Evolutionary conservation across 2,797 vertebrate species (phyloP), one percentile per base, ranked within the genome.

Genomic region (Sebastolobus alascanus): DNA sequence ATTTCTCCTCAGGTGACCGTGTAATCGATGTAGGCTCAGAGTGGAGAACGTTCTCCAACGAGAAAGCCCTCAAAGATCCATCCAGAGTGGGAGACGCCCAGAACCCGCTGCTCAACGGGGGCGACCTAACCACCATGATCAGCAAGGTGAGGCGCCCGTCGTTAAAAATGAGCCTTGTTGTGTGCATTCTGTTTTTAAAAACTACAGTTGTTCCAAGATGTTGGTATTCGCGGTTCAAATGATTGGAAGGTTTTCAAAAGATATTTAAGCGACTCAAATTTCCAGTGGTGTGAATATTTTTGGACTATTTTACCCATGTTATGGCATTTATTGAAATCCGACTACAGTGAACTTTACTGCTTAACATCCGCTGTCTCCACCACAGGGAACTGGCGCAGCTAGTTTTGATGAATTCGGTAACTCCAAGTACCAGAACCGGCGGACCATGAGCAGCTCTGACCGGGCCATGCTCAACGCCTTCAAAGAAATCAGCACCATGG

Each of bases 371-470:
- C 20, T 18, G n/a, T 82, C 72, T 65, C 40, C 61, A 56, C 70
- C 52, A 14, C 90, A 99, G 98, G 99, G 99, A 75, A 99, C 98
- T 8, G 99, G 98, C 43, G 96, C 99, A 11, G 98, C 99, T 37
- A 99, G 99, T 91, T 99, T 99, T 90, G 99, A 99, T 61, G 99
- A 99, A 90, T 99, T 99, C 61, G 99, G 98, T 35, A 99, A 99
- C 94, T 97, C 97, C 0, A 99, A 99, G 92, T 99, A 99, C 89
- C 99, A 99, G 80, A 99, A 99, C 91, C 97, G 98, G 12, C 96
- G 98, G 87, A 99, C 98, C 50, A 99, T 99, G 98, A 99, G 97
- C 94, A 99, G 98, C 89, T 99, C 97, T 1, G 99, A 99, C 92
- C 95, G 98, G 54, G 98, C 99, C 8, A 99, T 99, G 98, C 97